Conservation (phyloP, 2,888 invertebrate species). For the Agrochola lychnidis region DNA sequence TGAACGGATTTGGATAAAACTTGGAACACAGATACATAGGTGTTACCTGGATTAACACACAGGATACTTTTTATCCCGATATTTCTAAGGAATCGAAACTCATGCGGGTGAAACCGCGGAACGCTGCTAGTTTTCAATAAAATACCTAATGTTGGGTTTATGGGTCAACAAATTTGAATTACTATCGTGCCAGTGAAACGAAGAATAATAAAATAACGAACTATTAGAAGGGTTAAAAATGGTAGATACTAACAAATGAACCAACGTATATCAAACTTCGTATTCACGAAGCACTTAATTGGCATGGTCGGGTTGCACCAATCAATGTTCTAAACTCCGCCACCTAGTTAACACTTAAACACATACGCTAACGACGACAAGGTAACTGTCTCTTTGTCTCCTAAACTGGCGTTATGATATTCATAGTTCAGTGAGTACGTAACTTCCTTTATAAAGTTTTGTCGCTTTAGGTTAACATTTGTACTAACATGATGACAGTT, state of each 20-base stretch:
- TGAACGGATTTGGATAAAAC: too few species aligned
- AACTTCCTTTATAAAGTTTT: conserved; percentile 66
- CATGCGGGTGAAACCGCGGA: too few species aligned
- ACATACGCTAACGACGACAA: conserved; percentile 44
- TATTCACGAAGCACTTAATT: conserved; percentile 11
- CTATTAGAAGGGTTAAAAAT: too few species aligned
- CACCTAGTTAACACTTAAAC: conserved; percentile 46
- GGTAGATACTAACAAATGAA: not conserved
- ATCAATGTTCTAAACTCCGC: conserved; percentile 45
- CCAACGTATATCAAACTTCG: not conserved
- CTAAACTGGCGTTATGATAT: conserved; percentile 49
- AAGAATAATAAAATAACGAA: too few species aligned
- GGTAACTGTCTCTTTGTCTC: conserved; percentile 47
- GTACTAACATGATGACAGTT: conserved; percentile 19
- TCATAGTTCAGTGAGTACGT: conserved; percentile 60
- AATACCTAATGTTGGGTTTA: too few species aligned
- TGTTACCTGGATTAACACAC: too few species aligned
- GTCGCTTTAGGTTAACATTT: conserved; percentile 47
- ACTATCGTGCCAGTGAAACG: too few species aligned
- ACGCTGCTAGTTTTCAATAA: too few species aligned
- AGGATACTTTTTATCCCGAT: too few species aligned
- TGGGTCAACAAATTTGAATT: too few species aligned
- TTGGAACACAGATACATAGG: too few species aligned
- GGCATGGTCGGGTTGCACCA: conserved; percentile 37
- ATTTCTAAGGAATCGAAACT: too few species aligned